Conservation (phyloP, 2,888 invertebrate species). For the Anthrax anthrax region DNA sequence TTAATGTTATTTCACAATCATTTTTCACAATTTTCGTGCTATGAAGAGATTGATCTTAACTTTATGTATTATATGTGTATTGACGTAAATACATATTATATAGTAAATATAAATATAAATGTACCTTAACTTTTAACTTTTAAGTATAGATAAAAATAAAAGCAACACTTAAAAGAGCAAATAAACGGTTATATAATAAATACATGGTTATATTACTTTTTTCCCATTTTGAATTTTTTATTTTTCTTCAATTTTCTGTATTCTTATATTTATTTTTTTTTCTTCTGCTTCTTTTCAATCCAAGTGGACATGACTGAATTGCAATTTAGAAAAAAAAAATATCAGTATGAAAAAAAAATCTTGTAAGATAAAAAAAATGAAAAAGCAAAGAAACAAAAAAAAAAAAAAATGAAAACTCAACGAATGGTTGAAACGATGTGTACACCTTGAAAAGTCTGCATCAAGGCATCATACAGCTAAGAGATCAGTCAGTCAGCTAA, state of each 20-base stretch:
- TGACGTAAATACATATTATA: no score
- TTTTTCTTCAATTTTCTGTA: background rate
- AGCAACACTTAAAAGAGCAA: background rate
- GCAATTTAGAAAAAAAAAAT: no score
- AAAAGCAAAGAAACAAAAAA: no score
- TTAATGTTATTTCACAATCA: slow-evolving; percentile 5
- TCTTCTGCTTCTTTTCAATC: no score
- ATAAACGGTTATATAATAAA: background rate
- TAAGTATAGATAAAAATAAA: background rate
- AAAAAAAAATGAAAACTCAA: background rate
- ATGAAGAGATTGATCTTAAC: slow-evolving; percentile 5
- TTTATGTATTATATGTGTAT: background rate
- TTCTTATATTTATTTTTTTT: no score
- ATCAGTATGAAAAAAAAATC: no score
- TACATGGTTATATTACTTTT: background rate
- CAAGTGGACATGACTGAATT: no score
- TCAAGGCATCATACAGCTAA: slow-evolving; percentile 2
- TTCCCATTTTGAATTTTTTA: background rate
- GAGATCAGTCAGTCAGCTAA: slow-evolving; percentile 7
- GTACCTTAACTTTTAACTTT: no score
- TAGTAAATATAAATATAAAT: background rate
- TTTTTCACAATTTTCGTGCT: slow-evolving; percentile 8
- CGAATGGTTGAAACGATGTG: slow-evolving; percentile 7
- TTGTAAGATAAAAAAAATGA: no score
- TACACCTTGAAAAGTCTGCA: no score